These are phyloP conservation scores for Aquatica leii DNA, from an alignment of 2,888 invertebrate genomes.

Conservation along the genomic window DNA sequence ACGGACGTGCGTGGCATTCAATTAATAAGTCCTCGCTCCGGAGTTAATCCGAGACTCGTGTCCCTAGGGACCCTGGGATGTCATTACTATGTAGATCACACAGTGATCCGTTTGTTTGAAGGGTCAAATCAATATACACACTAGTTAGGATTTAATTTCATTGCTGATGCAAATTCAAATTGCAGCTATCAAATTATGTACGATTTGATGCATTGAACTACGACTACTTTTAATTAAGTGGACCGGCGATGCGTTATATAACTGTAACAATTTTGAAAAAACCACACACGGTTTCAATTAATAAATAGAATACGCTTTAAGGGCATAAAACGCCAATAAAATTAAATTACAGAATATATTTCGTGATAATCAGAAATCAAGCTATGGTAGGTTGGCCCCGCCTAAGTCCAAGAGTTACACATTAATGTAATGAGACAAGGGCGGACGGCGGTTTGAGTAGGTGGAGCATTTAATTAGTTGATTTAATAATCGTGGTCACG, in stretches of 20 bases:
- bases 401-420: conserved; percentile 53
- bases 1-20: conserved; percentile 61
- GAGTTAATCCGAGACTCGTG: conserved; percentile 60
- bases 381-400: conserved; percentile 50
- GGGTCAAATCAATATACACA: conserved; percentile 57
- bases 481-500: conserved; percentile 52
- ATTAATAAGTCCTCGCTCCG: conserved; percentile 59
- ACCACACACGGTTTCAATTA: too few species aligned
- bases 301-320: background rate
- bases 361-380: conserved; percentile 56
- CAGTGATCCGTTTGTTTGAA: conserved; percentile 60
- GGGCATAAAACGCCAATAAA: conserved; percentile 15
- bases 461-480: conserved; percentile 59
- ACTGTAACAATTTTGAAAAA: too few species aligned
- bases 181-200: conserved; percentile 19
- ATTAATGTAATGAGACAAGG: conserved; percentile 57
- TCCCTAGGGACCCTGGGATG: conserved; percentile 57
- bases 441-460: conserved; percentile 51
- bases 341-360: conserved; percentile 22
- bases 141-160: conserved; percentile 44
- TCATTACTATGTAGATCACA: conserved; percentile 64
- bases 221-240: too few species aligned
- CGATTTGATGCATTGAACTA: background rate
- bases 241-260: too few species aligned
- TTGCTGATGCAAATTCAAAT: conserved; percentile 42